A percentile compares a stretch with the other conserved stretches of the same genome.
phyloP scores from a whole-genome alignment of 2,888 invertebrate genomes.

The Caenorhabditis japonica region DNA sequence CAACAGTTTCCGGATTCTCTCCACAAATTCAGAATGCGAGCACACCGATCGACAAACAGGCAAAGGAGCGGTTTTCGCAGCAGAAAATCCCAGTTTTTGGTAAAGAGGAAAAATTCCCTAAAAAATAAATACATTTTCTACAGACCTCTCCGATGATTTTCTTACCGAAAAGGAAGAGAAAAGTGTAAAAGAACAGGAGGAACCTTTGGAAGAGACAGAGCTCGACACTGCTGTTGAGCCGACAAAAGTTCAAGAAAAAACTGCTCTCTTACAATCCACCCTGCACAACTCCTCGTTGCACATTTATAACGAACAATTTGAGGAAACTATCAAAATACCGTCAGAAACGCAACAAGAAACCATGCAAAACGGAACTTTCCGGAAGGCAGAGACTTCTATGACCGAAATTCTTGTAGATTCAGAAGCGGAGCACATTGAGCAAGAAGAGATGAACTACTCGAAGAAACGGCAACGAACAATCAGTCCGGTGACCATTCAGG shows the following conservation, averaged over 20 bases:
- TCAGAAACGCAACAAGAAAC: not conserved
- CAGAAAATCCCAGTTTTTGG: slow-evolving; percentile 8
- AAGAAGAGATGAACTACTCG: slow-evolving; percentile 4
- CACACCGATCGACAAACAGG: slow-evolving; percentile 22
- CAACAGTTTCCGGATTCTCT: not conserved
- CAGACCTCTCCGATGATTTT: not conserved
- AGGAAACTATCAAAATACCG: too few species aligned
- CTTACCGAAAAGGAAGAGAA: too few species aligned
- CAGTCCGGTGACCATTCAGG: slow-evolving; percentile 4
- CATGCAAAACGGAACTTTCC: not conserved
- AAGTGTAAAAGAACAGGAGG: too few species aligned
- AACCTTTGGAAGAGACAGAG: not conserved
- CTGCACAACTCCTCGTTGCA: too few species aligned
- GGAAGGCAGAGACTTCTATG: slow-evolving; percentile 31
- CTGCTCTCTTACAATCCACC: too few species aligned
- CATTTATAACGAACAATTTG: too few species aligned
- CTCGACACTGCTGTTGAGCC: not conserved
- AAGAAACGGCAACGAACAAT: slow-evolving; percentile 33
- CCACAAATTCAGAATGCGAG: slow-evolving; percentile 9
- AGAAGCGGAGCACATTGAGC: not conserved
- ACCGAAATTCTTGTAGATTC: slow-evolving; percentile 14
- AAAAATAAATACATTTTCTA: not conserved
- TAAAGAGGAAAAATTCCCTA: not conserved
- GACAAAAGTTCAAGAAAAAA: not conserved
- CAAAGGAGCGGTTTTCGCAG: not conserved